Evolutionary conservation across 2,113 vertebrate genomes (phyloP).

Genomic region (Lycocorax pyrrhopterus): DNA sequence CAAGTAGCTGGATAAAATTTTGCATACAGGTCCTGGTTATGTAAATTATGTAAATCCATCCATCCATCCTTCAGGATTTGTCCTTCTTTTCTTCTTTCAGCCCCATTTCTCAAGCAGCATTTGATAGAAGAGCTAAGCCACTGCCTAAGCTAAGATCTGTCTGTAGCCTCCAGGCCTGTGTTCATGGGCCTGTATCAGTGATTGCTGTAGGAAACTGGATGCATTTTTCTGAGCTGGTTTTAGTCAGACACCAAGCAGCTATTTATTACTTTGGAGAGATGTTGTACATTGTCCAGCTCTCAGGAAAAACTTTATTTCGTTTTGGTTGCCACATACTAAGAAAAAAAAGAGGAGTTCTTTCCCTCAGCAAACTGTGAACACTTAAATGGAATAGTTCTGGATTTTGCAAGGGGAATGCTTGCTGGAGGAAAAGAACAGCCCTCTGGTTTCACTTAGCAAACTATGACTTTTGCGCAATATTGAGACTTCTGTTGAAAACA

Average conservation of each 20-base stretch:
- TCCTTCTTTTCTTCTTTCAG: background rate
- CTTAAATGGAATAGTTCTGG: background rate
- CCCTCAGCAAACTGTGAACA: background rate
- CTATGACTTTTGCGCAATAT: background rate
- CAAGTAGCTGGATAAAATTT: background rate
- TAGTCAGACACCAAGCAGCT: background rate
- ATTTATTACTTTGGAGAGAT: background rate
- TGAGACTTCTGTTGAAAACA: background rate
- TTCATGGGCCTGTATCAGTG: background rate
- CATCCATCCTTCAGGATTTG: background rate
- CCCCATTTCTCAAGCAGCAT: background rate
- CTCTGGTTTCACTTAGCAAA: conserved; percentile 25
- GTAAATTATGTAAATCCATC: background rate
- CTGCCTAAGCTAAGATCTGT: background rate
- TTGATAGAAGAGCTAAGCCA: background rate
- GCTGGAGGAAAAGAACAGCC: background rate
- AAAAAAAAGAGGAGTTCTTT: background rate
- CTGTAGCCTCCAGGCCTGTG: background rate
- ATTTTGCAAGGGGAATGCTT: background rate
- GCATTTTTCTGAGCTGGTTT: conserved; percentile 1
- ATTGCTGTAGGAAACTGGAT: background rate
- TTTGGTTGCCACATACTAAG: background rate
- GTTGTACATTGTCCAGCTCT: background rate
- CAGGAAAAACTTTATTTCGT: background rate
- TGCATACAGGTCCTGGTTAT: background rate